Percentiles rank a stretch among this genome's conserved stretches.
Evolutionary conservation across 2,797 vertebrate genomes (phyloP).

Genomic region (Coilia nasus): DNA sequence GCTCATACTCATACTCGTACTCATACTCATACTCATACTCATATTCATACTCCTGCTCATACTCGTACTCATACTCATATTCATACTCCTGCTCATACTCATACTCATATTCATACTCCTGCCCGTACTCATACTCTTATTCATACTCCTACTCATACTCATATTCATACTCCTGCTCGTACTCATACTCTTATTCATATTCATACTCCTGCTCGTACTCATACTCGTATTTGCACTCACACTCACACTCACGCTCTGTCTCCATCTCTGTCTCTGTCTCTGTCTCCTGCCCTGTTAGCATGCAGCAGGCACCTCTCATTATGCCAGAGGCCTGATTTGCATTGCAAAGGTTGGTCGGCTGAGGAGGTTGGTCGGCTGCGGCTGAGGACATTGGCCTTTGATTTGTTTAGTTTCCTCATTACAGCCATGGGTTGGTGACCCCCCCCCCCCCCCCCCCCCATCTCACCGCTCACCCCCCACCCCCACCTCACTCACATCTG

Average conservation of each 20-base stretch:
- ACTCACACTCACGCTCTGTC: neutral
- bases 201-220: too few species aligned
- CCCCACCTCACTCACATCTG: neutral
- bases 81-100: too few species aligned
- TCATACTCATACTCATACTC: too few species aligned
- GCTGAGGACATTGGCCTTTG: conserved; percentile 53
- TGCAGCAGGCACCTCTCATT: conserved; percentile 50
- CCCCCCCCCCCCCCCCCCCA: conserved; percentile 41
- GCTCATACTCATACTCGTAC: too few species aligned
- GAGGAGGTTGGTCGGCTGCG: neutral
- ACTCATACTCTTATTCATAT: too few species aligned
- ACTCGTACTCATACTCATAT: too few species aligned
- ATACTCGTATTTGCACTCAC: too few species aligned
- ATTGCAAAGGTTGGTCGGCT: conserved; percentile 50
- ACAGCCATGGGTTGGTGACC: conserved; percentile 57
- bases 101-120: too few species aligned
- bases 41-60: too few species aligned
- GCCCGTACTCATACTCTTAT: too few species aligned
- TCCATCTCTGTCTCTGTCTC: neutral
- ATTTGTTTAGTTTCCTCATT: conserved; percentile 63
- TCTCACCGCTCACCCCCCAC: neutral
- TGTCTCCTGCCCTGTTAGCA: conserved; percentile 44
- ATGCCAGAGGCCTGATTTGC: conserved; percentile 46
- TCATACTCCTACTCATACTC: too few species aligned
- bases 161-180: too few species aligned